phyloP scores from a whole-genome alignment of 2,113 vertebrate species.

The Carlito syrichta region DNA sequence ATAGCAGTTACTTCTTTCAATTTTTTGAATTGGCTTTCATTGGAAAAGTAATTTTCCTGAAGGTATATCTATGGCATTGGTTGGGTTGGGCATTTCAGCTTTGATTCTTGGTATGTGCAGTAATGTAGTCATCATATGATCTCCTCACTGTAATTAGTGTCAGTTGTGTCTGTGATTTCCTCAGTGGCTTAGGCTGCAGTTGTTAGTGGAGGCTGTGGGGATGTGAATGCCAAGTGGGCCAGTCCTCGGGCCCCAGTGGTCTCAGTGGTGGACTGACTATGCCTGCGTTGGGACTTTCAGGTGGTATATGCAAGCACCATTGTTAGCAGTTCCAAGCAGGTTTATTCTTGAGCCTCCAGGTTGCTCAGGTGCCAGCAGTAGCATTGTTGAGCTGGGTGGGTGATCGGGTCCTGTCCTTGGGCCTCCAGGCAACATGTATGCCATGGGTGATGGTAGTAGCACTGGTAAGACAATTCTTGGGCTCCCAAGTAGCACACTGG shows the following conservation, averaged over 20 bases:
- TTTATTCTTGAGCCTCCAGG: background rate
- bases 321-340: background rate
- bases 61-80: background rate
- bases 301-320: background rate
- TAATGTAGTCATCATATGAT: background rate
- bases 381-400: background rate
- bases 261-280: background rate
- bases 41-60: background rate
- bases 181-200: background rate
- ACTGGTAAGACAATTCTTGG: background rate
- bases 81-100: background rate
- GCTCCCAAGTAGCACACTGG: background rate
- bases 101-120: background rate
- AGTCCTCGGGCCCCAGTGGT: background rate
- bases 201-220: background rate
- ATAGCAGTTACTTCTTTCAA: background rate
- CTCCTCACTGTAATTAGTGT: background rate
- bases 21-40: background rate
- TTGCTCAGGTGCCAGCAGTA: background rate
- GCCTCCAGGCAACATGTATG: background rate
- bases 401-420: background rate
- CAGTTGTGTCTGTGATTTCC: background rate
- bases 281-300: background rate
- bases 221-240: background rate
- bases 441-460: background rate